Evolutionary conservation across 1,140 invertebrate genomes (phyloP), one percentile per base, ranked within the genome.

Genomic region (Temnothorax nylanderi): DNA sequence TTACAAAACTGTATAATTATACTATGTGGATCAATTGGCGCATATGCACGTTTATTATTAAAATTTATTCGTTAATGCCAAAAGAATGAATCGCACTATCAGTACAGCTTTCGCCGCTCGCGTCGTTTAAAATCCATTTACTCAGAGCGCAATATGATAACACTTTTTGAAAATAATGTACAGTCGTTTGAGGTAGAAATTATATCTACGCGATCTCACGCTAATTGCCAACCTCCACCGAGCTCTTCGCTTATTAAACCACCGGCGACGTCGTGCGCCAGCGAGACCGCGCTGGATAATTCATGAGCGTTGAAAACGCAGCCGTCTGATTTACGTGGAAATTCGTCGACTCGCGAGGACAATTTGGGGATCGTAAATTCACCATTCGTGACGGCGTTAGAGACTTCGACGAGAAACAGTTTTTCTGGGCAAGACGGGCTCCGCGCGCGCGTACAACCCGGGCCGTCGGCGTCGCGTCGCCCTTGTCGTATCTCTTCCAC

Each of bases 181-280:
- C 26, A 34, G 69, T 74, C 80, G 44, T 84, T 84, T 60, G 54
- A 60, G 26, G 26, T 75, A 21, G 67, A 84, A 74, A 84, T 84
- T 49, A 84, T 74, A 75, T 82, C 80, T 60, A 37, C 54, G 54
- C 56, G 69, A 75, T 56, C 26, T 32, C 21, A 18, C 69, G 41
- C 54, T 84, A 84, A 84, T 74, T 75, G 80, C 54, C 41, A 56
- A 37, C 41, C 69, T 47, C 41, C 26, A 21, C 54, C 69, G 26
- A 74, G 80, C 80, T 84, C 37, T 84, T 60, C 80, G 69, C 54
- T 74, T 75, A 84, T 84, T 84, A 84, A 84, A 84, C 80, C 67
- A 34, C 49, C 26, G 67, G 60, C 67, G 80, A 82, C 51, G 51
- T 74, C 65, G 60, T 32, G 78, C n/a, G 32, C 37, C 80, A 13